phyloP scores from a whole-genome alignment of 2,113 vertebrate species.

The Hypanus sabinus region DNA sequence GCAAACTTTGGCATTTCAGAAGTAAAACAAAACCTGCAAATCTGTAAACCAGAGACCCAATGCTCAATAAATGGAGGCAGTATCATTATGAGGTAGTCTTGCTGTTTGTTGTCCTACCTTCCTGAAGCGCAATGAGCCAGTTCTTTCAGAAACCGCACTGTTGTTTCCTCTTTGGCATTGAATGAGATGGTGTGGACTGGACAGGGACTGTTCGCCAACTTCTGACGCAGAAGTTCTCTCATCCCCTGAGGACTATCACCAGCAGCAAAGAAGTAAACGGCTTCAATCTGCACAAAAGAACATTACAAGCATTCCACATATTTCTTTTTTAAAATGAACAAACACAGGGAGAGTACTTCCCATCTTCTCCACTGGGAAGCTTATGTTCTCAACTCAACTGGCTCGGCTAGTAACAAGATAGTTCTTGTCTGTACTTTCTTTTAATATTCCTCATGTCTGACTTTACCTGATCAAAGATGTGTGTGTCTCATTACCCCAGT shows the following conservation, averaged over 20 bases:
- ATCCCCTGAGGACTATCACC: slow-evolving; percentile 54
- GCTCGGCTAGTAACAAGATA: background rate
- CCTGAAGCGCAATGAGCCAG: slow-evolving; percentile 52
- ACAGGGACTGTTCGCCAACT: slow-evolving; percentile 42
- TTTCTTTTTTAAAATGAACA: background rate
- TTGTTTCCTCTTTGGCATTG: slow-evolving; percentile 60
- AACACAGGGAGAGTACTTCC: background rate
- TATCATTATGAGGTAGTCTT: background rate
- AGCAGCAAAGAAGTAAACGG: slow-evolving; percentile 65
- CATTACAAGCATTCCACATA: background rate
- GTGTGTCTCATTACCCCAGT: background rate
- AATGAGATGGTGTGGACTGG: slow-evolving; percentile 63
- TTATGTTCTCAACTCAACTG: background rate
- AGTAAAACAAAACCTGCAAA: background rate
- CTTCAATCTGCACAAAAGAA: slow-evolving; percentile 54
- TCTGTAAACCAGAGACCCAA: background rate
- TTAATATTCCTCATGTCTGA: background rate
- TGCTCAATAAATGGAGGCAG: background rate
- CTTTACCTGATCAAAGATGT: background rate
- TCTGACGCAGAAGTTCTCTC: slow-evolving; percentile 51
- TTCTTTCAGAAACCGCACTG: slow-evolving; percentile 57
- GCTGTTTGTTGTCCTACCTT: slow-evolving; percentile 56
- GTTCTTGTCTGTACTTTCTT: background rate
- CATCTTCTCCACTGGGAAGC: background rate
- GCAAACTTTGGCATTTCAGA: background rate